Base-by-base conservation (phyloP, 1,140 invertebrate genomes). In the Phortica variegata region DNA sequence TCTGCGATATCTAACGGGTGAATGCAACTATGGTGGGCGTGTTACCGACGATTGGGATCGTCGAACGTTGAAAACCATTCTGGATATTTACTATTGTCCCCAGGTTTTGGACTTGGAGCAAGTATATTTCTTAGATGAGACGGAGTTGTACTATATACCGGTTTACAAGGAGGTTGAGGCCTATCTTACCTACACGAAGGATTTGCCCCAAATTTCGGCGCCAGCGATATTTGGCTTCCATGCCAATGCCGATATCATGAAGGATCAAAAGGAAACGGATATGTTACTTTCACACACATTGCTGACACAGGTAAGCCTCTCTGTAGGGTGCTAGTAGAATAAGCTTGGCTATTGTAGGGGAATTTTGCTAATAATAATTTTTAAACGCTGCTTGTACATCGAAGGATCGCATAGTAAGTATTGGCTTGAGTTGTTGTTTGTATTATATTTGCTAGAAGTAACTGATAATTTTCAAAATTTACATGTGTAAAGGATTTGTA, bases 41-140 rank as follows among this genome's bases (percentile, higher is more conserved):
- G 93, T 97, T 1, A 97, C 93, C 0, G 94, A 97, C 69, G 89
- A 95, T 62, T 95, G 92, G 90, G 95, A 98, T 79, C 81, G 93
- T 38, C 81, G 93, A 41, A 90, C 88, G 3, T 79, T 98, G 12
- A 87, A 82, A 50, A 95, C 92, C 4, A 87, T 94, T 45, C 78
- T 97, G 8, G 79, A 80, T 46, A 87, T 87, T 60, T 96, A 90
- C 73, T 97, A 93, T 76, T 87, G 84, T 58, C 78, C 79, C 3
- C 76, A 74, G 3, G 56, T 81, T 9, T 77, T 85, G 3, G 75
- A 79, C 18, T 62, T 80, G 39, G 68, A 79, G 21, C 81, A 82
- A 49, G 48, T 56, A 8, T 85, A 85, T 59, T 65, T 77, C 10
- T 81, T 87, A 47, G 86, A 88, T 59, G 79, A 82, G 3, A 79